Evolutionary conservation across 2,797 vertebrate species (phyloP).

Genomic region (Coregonus suidteri): DNA sequence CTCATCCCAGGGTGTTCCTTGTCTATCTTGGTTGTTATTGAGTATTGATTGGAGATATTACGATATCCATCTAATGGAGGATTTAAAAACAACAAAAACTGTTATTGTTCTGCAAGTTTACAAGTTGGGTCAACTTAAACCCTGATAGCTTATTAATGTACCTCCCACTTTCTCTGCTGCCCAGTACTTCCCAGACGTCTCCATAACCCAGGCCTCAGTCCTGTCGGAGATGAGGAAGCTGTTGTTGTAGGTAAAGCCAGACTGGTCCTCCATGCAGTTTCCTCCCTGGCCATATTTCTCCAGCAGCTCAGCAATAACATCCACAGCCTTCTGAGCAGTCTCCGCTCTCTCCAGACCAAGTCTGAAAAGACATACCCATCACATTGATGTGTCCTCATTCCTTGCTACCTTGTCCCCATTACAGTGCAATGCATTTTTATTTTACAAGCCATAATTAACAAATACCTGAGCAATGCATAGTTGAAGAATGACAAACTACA

Average conservation of each 20-base stretch:
- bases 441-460: not conserved
- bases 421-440: not conserved
- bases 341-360: conserved; percentile 93
- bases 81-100: conserved; percentile 13
- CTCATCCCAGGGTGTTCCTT: conserved; percentile 86
- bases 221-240: conserved; percentile 95
- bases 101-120: not conserved
- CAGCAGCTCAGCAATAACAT: conserved; percentile 85
- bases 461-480: too few relatives aligned
- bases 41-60: conserved; percentile 92
- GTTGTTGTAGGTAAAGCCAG: conserved; percentile 92
- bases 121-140: not conserved
- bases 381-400: not conserved
- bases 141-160: conserved; percentile 53
- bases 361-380: conserved; percentile 67
- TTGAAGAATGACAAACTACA: too few relatives aligned
- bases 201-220: conserved; percentile 93
- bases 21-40: conserved; percentile 92
- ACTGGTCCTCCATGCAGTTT: conserved; percentile 87
- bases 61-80: conserved; percentile 78
- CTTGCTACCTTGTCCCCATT: too few relatives aligned
- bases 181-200: conserved; percentile 91
- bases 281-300: conserved; percentile 93
- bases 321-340: conserved; percentile 87
- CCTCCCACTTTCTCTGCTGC: conserved; percentile 92